phyloP scores from a whole-genome alignment of 2,113 vertebrate genomes.

The Phaethon lepturus region DNA sequence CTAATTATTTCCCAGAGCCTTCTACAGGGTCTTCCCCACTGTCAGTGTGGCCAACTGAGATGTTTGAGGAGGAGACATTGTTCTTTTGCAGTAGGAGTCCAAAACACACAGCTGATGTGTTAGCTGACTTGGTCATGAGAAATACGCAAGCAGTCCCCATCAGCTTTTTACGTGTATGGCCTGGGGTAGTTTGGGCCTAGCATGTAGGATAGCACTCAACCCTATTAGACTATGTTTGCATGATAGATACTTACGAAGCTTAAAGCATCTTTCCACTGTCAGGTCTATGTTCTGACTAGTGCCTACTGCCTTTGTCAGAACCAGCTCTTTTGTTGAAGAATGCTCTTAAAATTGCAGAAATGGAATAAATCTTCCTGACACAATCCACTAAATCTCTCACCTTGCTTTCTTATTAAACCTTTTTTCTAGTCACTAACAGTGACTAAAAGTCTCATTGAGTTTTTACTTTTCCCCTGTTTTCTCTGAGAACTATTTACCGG shows the following conservation, averaged over 20 bases:
- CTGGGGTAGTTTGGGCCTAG: neutral
- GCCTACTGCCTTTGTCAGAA: neutral
- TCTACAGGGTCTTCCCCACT: neutral
- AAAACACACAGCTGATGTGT: neutral
- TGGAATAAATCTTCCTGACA: neutral
- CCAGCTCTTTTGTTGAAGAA: neutral
- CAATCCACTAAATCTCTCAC: neutral
- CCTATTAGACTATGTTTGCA: neutral
- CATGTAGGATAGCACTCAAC: neutral
- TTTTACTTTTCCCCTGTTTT: neutral
- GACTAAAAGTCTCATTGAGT: neutral
- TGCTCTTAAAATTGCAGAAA: neutral
- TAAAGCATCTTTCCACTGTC: neutral
- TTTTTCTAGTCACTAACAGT: neutral
- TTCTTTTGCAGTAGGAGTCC: neutral
- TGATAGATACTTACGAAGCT: neutral
- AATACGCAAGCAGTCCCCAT: fast-evolving
- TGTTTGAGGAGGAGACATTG: neutral
- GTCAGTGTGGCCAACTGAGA: neutral
- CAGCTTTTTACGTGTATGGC: neutral
- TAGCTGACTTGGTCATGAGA: neutral
- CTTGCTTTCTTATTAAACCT: neutral
- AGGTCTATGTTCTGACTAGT: neutral
- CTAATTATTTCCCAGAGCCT: neutral
- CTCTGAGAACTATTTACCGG: neutral